Evolutionary conservation across 2,888 invertebrate genomes (phyloP), one percentile per base, ranked within the genome.

Genomic region (Clanis bilineata): DNA sequence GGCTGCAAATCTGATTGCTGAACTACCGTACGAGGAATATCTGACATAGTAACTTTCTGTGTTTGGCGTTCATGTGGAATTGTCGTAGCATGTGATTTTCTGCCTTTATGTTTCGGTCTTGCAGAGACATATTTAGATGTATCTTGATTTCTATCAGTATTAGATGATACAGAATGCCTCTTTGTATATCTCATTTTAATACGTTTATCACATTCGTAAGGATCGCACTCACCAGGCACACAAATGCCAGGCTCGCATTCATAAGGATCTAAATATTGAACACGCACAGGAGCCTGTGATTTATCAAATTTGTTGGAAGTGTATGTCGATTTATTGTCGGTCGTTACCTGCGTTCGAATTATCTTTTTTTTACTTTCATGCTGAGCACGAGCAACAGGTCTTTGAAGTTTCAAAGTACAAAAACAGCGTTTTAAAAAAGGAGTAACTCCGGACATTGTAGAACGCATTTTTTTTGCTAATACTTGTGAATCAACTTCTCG

Each of bases 201-300:
- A 61, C 65, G 63, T 69, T 76, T 64, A 21, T 67, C 63, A 56
- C 79, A 78, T 64, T 74, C 62, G 54, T 69, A 57, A 28, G 80
- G 76, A 65, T 79, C 66, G 61, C 80, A 81, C 58, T 70, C 57
- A 25, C 73, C 74, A 57, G 79, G 77, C 21, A 70, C 60, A 63
- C 77, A 79, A 28, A 69, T 62, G 18, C 73, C 73, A 21, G 78
- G 76, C 68, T 80, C 80, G 71, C 77, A 80, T 71, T 79, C 75
- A 63, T 74, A 73, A 9, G 79, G 74, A 12, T 73, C 65, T 36
- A 73, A 55, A 57, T 64, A 15, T 28, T 15, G 15, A 9, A 9
- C 9, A 15, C 15, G 62, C 58, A 15, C 9, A 25, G 47, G 5
- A 15, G 41, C 9, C 10, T 18, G 10, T 36, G 41, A n/a, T 15